Percentiles rank a stretch among this genome's conserved stretches.
Evolutionary conservation across 2,797 vertebrate genomes (phyloP).

Genomic region (Anguilla anguilla): DNA sequence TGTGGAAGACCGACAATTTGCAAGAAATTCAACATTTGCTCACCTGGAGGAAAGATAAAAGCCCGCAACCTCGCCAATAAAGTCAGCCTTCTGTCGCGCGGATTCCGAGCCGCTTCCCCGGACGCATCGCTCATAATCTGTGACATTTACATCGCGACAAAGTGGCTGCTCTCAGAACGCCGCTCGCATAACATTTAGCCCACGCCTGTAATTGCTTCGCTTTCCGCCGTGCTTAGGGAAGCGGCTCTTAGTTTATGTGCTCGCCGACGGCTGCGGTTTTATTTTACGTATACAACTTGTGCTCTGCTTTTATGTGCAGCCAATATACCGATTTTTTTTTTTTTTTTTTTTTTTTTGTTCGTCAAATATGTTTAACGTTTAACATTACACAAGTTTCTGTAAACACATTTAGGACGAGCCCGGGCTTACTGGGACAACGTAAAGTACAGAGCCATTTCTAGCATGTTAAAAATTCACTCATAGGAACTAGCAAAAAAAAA

Average conservation of each 20-base stretch:
- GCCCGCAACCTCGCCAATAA: background rate
- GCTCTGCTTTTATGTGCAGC: background rate
- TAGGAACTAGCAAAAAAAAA: background rate
- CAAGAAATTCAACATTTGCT: slow-evolving; percentile 18
- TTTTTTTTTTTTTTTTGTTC: background rate
- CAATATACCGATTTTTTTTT: background rate
- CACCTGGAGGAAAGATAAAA: slow-evolving; percentile 11
- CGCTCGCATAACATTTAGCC: slow-evolving; percentile 24
- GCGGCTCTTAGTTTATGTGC: background rate
- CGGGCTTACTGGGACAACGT: background rate
- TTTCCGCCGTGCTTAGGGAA: slow-evolving; percentile 26
- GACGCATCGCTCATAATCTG: slow-evolving; percentile 19
- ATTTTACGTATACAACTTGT: background rate
- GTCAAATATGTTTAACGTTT: background rate
- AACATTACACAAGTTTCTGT: background rate
- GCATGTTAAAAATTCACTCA: background rate
- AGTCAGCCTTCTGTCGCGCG: background rate
- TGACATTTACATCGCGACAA: slow-evolving; percentile 21
- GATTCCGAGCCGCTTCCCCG: background rate
- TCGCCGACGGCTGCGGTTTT: background rate
- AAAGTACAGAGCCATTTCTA: background rate
- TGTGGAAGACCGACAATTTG: slow-evolving; percentile 9
- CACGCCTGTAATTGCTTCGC: slow-evolving; percentile 21
- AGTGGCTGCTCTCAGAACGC: background rate
- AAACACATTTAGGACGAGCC: background rate